These are phyloP conservation scores for Barypeithes pellucidus DNA, from an alignment of 2,888 invertebrate species.

Conservation along the genomic window DNA sequence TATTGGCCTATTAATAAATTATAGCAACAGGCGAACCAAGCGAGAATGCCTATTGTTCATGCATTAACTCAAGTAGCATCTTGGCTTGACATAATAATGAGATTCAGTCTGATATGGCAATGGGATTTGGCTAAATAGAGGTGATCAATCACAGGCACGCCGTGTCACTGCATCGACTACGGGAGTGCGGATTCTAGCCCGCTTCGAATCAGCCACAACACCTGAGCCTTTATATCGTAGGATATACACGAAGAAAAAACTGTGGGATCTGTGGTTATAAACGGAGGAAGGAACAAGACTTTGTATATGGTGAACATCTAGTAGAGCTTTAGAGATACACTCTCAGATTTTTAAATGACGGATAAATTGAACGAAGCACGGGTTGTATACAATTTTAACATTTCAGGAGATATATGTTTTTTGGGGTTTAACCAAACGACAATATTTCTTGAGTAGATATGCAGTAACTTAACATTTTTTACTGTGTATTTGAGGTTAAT, in stretches of 20 bases:
- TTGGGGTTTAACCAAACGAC: too few relatives aligned
- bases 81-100: slow-evolving; percentile 72
- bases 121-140: slow-evolving; percentile 66
- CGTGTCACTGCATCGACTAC: slow-evolving; percentile 68
- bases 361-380: too few relatives aligned
- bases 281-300: too few relatives aligned
- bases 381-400: too few relatives aligned
- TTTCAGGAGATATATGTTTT: too few relatives aligned
- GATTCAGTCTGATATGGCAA: slow-evolving; percentile 71
- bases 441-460: too few relatives aligned
- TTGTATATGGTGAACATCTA: too few relatives aligned
- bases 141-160: slow-evolving; percentile 69
- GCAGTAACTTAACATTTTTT: too few relatives aligned
- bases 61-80: slow-evolving; percentile 71
- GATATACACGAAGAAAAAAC: slow-evolving; percentile 27
- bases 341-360: too few relatives aligned
- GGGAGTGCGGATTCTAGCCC: slow-evolving; percentile 56
- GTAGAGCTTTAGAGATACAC: too few relatives aligned
- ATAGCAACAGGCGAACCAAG: slow-evolving; percentile 70
- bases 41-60: slow-evolving; percentile 69
- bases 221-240: slow-evolving; percentile 51
- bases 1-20: slow-evolving; percentile 72
- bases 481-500: too few relatives aligned
- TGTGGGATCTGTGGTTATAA: neutral
- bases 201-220: slow-evolving; percentile 52